These are phyloP conservation scores for Aleiodes alternator DNA, from an alignment of 2,888 invertebrate genomes.

Conservation along the genomic window DNA sequence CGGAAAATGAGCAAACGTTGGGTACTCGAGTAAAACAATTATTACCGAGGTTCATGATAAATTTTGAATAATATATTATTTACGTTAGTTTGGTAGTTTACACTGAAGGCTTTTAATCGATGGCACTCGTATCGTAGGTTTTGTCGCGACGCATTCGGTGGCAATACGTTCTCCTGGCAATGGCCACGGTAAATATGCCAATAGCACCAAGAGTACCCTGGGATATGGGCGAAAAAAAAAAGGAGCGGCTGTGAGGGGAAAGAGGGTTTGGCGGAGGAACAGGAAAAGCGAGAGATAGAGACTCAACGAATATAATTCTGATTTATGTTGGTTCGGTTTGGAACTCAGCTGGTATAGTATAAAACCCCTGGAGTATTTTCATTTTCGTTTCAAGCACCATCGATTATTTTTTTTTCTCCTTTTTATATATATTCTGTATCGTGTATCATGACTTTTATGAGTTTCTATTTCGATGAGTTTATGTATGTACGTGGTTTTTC, in stretches of 20 bases:
- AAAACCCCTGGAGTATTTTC: conserved; percentile 48
- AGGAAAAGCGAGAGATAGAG: conserved; percentile 55
- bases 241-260: conserved; percentile 27
- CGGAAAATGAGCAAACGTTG: no score
- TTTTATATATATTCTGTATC: conserved; percentile 6
- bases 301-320: conserved; percentile 58
- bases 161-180: conserved; percentile 57
- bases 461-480: conserved; percentile 39
- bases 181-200: conserved; percentile 59
- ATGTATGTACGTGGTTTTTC: neutral
- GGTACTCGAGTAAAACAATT: neutral
- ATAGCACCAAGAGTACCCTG: conserved; percentile 51
- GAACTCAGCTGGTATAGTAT: conserved; percentile 38
- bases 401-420: conserved; percentile 33
- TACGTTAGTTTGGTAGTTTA: conserved; percentile 3
- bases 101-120: conserved; percentile 23
- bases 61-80: no score
- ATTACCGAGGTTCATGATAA: neutral
- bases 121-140: conserved; percentile 39
- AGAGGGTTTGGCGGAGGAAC: conserved; percentile 48
- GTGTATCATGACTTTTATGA: conserved; percentile 41
- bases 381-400: conserved; percentile 46
- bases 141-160: conserved; percentile 50
- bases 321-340: conserved; percentile 53
- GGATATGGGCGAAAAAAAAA: conserved; percentile 33